Base-by-base conservation (phyloP, 2,888 invertebrate species). In the Plagodis dolabraria region DNA sequence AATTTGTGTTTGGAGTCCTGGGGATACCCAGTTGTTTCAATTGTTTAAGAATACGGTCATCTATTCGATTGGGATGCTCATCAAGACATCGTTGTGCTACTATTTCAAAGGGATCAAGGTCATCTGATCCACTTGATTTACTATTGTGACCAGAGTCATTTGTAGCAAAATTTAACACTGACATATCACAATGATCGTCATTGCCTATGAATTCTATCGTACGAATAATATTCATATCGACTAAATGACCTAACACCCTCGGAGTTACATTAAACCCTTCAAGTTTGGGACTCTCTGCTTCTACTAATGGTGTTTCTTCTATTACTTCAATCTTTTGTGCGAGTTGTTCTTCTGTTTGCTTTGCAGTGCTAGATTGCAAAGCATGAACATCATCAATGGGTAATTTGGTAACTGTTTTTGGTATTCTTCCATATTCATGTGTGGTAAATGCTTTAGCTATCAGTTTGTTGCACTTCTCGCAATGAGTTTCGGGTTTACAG, bases 311-410 rank as follows among this genome's bases (percentile, higher is more conserved):
- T 0, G 74, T 71, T 65, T 89, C 87, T 0, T 83, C 71, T 10
- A 86, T 71, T 0, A 61, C 56, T 70, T 89, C 87, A 2, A 85
- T 33, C 65, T 82, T 86, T 58, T 88, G 86, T 12, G 59, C 57
- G 9, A 86, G 64, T 56, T 78, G 67, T 44, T 84, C 83, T 46
- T 80, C 77, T 7, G 72, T 62, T 50, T 75, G 64, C 62, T 75
- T 79, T 1, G 64, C 68, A 35, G 79, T 80, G 0, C 78, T 81
- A 0, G 78, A 67, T 47, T 72, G 53, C 33, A 74, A 33, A 7
- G 36, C 10, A 40, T 53, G 57, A 47, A 47, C 47, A 34, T 58
- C 47, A 40, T 61, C 47, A 51, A 45, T 12, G 36, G 60, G 40
- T 40, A 40, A 57, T 38, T 60, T 10, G 7, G 9, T 46, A 22